Conservation (phyloP, 2,113 vertebrate genomes). For the Trogon surrucura region DNA sequence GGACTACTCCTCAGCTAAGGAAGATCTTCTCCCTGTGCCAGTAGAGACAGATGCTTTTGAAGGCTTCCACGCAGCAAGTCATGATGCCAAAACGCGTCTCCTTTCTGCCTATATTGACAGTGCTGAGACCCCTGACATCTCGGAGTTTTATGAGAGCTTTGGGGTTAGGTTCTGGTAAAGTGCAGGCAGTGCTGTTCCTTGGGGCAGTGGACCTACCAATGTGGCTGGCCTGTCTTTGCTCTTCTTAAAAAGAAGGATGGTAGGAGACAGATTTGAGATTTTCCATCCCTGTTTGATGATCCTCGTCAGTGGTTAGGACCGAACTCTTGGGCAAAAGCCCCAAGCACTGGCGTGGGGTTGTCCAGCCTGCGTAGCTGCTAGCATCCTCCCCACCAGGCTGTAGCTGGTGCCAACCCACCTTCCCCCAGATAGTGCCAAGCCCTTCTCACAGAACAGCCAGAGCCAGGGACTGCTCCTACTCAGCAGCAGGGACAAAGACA, state of each 20-base stretch:
- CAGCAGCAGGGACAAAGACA: background rate
- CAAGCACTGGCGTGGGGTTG: fast-evolving
- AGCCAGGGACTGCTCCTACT: background rate
- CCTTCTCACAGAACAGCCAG: background rate
- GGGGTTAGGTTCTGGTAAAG: background rate
- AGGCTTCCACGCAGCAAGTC: background rate
- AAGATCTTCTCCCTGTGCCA: fast-evolving
- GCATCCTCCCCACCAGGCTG: background rate
- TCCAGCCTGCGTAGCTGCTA: background rate
- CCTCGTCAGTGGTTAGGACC: background rate
- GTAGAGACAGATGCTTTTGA: background rate
- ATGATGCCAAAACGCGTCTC: background rate
- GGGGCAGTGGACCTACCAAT: background rate
- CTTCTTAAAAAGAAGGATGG: background rate
- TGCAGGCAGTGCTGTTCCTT: background rate
- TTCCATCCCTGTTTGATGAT: background rate
- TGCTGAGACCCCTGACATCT: background rate
- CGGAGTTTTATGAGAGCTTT: background rate
- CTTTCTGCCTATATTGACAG: background rate
- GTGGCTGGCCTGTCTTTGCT: background rate
- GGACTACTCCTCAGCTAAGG: background rate
- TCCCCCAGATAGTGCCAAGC: background rate
- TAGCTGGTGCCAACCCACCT: background rate
- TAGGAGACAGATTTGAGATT: background rate
- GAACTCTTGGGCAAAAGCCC: background rate